Evolutionary conservation across 2,113 vertebrate genomes (phyloP), one percentile per base, ranked within the genome.

Genomic region (Tragulus kanchil): DNA sequence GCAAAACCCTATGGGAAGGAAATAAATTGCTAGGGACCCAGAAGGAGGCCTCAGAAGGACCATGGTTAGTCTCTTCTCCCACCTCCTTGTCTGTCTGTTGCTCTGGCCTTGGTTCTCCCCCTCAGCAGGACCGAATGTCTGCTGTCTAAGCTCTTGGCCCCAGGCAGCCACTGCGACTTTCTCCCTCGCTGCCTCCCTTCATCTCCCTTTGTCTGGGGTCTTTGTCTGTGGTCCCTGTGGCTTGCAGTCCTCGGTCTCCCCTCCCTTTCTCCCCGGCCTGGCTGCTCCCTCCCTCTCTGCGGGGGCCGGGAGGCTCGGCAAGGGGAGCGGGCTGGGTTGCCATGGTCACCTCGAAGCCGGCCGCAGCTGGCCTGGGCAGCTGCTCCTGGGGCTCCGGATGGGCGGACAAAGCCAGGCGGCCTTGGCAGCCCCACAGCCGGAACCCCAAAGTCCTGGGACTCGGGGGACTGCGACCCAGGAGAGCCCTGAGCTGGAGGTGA

Each of bases 331-430:
- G 48, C 93, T 90, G 88, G 61, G 98, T 98, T 98, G 96, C 97
- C 98, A 98, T 98, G 98, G 97, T 96, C 96, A 98, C 98, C 3
- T 62, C 2, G 95, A 98, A 98, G 97, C 97, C 82, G 0, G 96
- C 96, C 50, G 94, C 98, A 98, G 98, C 97, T 98, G 98, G 98
- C 96, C 94, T 0, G 21, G 97, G 98, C 98, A 98, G 98, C 98
- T 98, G 98, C 98, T 98, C 97, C 89, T 42, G 67, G 94, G 79
- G 94, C 85, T 94, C 92, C 48, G 6, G 93, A 58, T 45, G 36
- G 64, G 94, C 8, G 77, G 97, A 98, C 98, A 98, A 98, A 98
- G 98, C 97, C 97, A 16, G 87, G 91, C 83, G 3, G 91, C 87
- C 45, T 94, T 25, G 23, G 92, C 84, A 56, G 92, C 81, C 82